A percentile compares a stretch with the other conserved stretches of the same genome.
phyloP scores from a whole-genome alignment of 1,140 invertebrate species.

The Cydia pomonella region DNA sequence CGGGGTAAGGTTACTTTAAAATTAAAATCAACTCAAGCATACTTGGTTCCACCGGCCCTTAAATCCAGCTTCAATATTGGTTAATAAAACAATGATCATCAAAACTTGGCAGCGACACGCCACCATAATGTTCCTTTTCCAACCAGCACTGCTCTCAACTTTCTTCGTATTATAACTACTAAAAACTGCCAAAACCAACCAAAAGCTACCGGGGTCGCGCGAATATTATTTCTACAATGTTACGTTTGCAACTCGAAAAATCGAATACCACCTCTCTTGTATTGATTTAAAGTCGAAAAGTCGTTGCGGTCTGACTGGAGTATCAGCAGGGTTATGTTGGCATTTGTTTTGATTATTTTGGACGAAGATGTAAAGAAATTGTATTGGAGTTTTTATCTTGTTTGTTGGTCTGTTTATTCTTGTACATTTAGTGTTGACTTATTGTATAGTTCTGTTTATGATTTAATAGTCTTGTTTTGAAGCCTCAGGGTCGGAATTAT shows the following conservation, averaged over 20 bases:
- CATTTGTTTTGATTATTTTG: constrained; percentile 25
- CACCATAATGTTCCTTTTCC: constrained; percentile 60
- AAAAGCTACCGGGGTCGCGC: constrained; percentile 28
- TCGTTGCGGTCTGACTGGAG: not conserved
- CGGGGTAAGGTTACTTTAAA: not conserved
- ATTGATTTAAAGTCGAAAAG: not conserved
- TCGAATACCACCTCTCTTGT: no score
- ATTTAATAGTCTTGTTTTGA: constrained; percentile 55
- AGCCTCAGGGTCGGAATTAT: not conserved
- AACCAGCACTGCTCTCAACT: constrained; percentile 32
- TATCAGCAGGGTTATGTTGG: not conserved
- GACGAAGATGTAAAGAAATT: constrained; percentile 35
- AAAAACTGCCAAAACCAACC: constrained; percentile 22
- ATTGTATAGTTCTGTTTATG: constrained; percentile 68
- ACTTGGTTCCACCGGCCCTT: constrained; percentile 39
- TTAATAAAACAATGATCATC: constrained; percentile 78
- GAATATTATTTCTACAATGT: constrained; percentile 5
- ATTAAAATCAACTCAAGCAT: not conserved
- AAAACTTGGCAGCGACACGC: constrained; percentile 67
- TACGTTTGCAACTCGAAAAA: not conserved
- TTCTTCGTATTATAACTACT: constrained; percentile 30
- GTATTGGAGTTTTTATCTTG: constrained; percentile 47
- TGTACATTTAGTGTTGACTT: constrained; percentile 62
- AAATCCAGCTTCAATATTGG: constrained; percentile 72
- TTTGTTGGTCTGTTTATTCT: constrained; percentile 58